phyloP scores from a whole-genome alignment of 2,888 invertebrate genomes.

The Chorisops tibialis region DNA sequence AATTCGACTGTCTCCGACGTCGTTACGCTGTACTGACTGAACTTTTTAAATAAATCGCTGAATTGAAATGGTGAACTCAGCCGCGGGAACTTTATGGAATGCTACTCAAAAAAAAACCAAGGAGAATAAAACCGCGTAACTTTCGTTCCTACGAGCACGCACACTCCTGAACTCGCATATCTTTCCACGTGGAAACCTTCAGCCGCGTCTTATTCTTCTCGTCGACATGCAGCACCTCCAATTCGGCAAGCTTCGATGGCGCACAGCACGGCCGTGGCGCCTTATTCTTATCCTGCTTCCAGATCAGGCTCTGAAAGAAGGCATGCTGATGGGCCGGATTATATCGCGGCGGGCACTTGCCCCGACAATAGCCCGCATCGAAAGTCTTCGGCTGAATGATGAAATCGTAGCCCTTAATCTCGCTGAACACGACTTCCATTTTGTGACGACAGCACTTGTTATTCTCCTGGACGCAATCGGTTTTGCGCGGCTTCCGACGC shows the following conservation, averaged over 20 bases:
- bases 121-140: neutral
- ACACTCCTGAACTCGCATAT: slow-evolving; percentile 69
- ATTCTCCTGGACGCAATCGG: slow-evolving; percentile 56
- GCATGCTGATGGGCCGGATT: slow-evolving; percentile 71
- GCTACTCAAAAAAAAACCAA: slow-evolving; percentile 8
- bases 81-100: no score
- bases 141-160: slow-evolving; percentile 61
- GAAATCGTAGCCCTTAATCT: slow-evolving; percentile 62
- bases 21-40: no score
- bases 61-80: no score
- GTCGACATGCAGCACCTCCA: slow-evolving; percentile 65
- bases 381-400: slow-evolving; percentile 67
- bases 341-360: slow-evolving; percentile 64
- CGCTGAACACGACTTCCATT: slow-evolving; percentile 64
- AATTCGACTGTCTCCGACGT: no score
- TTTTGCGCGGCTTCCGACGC: slow-evolving; percentile 50
- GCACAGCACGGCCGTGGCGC: slow-evolving; percentile 64
- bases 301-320: slow-evolving; percentile 64
- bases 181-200: slow-evolving; percentile 65
- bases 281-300: slow-evolving; percentile 58
- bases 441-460: slow-evolving; percentile 64
- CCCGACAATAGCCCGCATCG: slow-evolving; percentile 69
- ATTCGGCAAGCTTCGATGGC: slow-evolving; percentile 62
- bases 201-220: slow-evolving; percentile 61
- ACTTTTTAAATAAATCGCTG: no score